phyloP scores from a whole-genome alignment of 2,113 vertebrate genomes.

The Pteronura brasiliensis region DNA sequence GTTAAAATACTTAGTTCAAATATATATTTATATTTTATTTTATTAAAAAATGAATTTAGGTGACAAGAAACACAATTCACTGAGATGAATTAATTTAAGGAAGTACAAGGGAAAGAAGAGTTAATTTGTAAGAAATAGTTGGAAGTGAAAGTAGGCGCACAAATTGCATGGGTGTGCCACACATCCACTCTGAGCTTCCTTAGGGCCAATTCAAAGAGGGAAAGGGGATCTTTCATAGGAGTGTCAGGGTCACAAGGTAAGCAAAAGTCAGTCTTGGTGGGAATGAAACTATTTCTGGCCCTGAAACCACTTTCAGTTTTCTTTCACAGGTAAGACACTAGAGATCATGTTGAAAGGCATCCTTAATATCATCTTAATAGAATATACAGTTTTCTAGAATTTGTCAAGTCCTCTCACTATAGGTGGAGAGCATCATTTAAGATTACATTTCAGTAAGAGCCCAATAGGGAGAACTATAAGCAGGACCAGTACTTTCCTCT shows the following conservation, averaged over 20 bases:
- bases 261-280: background rate
- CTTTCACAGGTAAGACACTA: background rate
- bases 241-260: background rate
- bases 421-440: background rate
- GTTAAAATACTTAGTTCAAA: background rate
- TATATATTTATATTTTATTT: background rate
- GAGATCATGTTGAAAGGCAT: background rate
- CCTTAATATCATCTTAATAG: background rate
- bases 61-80: background rate
- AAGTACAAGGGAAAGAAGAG: background rate
- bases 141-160: background rate
- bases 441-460: background rate
- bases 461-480: background rate
- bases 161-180: background rate
- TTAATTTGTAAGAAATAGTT: background rate
- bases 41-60: conserved; percentile 17
- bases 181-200: background rate
- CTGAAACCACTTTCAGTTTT: background rate
- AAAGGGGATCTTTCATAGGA: background rate
- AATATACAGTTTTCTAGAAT: background rate
- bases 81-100: background rate
- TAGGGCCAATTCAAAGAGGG: background rate
- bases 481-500: background rate
- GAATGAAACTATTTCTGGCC: background rate
- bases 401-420: background rate